Base-by-base conservation (phyloP, 2,797 vertebrate genomes). In the Sebastes steindachneri region DNA sequence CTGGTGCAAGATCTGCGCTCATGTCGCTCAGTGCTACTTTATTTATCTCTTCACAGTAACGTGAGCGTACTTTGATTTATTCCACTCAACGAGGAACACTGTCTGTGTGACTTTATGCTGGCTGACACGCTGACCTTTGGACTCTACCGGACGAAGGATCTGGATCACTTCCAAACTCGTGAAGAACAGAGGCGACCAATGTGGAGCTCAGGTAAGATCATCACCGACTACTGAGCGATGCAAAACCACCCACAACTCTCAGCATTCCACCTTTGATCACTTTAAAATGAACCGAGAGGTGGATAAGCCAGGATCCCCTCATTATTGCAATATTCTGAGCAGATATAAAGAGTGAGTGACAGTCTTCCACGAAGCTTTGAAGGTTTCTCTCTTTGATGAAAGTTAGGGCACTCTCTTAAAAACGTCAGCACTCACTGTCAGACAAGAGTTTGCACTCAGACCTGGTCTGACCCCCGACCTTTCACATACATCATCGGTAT, bases 191-290 rank as follows among this genome's bases (percentile, higher is more conserved):
- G 48, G 76, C 15, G 59, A 82, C 83, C 69, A 53, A 95, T 95
- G 95, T 95, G 94, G 94, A 72, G 92, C 83, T 92, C 94, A 93
- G 94, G 94, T 95, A 93, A 94, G 93, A 69, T 58, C 77, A 77
- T 57, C 68, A 68, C 54, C 29, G 53, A 68, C 29, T 53, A 62
- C 77, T 62, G 70, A 86, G 57, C 73, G 62, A 64, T 71, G 63
- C 25, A 55, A 66, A 84, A 41, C 64, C 69, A 66, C 67, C 57
- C 63, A 29, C 54, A 79, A 58, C 51, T 51, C 58, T 60, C 25
- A 73, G 72, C 78, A 81, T 79, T 82, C 71, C 45, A 75, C 53
- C 89, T 91, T 93, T 90, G 86, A 93, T 93, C 91, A 75, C 45
- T n/a, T 69, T 73, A 79, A 90, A 82, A 66, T 72, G 80, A 90